These are phyloP conservation scores for Phrynocephalus versicolor DNA, from an alignment of 2,113 vertebrate genomes.

Conservation along the genomic window DNA sequence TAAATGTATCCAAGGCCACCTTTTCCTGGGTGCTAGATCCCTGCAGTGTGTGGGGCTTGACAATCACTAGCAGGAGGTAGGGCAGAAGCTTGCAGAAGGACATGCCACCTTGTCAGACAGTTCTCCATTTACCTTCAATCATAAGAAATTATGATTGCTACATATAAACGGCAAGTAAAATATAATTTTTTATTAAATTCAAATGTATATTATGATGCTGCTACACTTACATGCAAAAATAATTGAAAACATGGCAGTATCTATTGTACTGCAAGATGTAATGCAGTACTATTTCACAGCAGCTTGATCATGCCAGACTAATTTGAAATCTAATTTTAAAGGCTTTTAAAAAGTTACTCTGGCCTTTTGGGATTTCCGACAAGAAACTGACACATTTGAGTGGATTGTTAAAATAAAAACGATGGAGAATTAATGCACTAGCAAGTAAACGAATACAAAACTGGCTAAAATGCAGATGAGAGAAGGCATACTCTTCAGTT, in stretches of 20 bases:
- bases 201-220: neutral
- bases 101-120: no score
- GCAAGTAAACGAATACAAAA: neutral
- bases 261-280: neutral
- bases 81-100: no score
- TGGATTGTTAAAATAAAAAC: neutral
- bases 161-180: no score
- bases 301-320: neutral
- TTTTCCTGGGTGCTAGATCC: neutral
- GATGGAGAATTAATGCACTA: neutral
- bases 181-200: no score
- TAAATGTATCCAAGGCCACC: neutral
- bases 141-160: no score
- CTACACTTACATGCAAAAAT: conserved; percentile 1
- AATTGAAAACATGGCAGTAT: neutral
- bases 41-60: neutral
- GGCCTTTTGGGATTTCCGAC: conserved; percentile 2
- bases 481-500: neutral
- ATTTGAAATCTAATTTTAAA: neutral
- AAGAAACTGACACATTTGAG: conserved; percentile 16
- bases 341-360: neutral
- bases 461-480: neutral
- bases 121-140: no score
- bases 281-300: neutral
- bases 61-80: neutral